Evolutionary conservation across 2,888 invertebrate species (phyloP).

Genomic region (Oeneis ivallda): DNA sequence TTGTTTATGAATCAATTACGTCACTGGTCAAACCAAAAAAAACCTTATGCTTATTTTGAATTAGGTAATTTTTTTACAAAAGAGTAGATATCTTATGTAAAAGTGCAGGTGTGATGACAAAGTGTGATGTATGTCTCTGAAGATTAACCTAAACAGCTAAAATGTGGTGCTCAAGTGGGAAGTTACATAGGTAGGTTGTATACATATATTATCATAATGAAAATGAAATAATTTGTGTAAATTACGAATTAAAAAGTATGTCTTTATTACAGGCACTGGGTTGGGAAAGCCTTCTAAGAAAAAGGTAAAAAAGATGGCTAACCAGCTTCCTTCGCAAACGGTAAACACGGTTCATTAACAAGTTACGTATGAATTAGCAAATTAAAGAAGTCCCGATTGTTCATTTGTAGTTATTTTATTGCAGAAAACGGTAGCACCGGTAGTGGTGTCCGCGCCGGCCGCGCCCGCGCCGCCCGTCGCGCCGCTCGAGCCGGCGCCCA

Average conservation of each 20-base stretch:
- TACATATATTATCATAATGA: constrained; percentile 7
- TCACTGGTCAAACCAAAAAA: neutral
- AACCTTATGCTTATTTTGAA: neutral
- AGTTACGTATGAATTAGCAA: neutral
- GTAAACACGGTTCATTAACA: constrained; percentile 53
- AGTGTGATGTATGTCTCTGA: constrained; percentile 19
- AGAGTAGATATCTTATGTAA: constrained; percentile 14
- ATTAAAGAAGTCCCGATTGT: too few species aligned
- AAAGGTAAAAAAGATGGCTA: constrained; percentile 69
- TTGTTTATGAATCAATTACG: neutral
- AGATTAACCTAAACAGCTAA: constrained; percentile 7
- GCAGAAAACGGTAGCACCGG: constrained; percentile 50
- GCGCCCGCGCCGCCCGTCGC: constrained; percentile 40
- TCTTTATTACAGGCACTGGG: constrained; percentile 60
- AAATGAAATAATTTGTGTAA: neutral
- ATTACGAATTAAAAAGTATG: neutral
- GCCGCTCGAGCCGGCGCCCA: constrained; percentile 48
- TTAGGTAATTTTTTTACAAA: neutral
- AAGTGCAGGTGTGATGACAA: neutral
- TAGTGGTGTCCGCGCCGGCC: constrained; percentile 33
- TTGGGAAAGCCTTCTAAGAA: constrained; percentile 71
- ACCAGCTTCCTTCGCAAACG: constrained; percentile 67
- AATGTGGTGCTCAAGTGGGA: constrained; percentile 9
- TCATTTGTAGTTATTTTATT: constrained; percentile 28
- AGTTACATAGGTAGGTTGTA: constrained; percentile 32